phyloP scores from a whole-genome alignment of 2,797 vertebrate species.

The Pogonophryne albipinna region DNA sequence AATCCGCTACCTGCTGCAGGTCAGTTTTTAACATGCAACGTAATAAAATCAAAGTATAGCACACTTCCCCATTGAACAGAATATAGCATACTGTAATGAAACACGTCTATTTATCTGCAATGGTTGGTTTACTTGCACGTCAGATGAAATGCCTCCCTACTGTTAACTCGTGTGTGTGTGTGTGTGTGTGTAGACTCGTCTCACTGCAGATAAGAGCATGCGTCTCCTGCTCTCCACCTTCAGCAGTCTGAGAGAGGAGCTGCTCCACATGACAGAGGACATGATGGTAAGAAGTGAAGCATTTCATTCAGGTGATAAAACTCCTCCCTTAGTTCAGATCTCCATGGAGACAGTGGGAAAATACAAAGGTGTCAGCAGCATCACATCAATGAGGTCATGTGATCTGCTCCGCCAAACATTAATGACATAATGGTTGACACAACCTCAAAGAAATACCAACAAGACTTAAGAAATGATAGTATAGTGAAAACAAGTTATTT shows the following conservation, averaged over 20 bases:
- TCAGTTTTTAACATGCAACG: constrained; percentile 53
- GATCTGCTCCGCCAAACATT: background rate
- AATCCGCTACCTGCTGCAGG: constrained; percentile 97
- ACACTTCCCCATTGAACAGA: background rate
- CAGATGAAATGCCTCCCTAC: background rate
- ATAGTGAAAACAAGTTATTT: background rate
- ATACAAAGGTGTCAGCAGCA: background rate
- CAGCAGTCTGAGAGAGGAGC: constrained; percentile 92
- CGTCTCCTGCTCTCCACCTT: constrained; percentile 94
- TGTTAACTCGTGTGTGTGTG: background rate
- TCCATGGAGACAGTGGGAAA: too few relatives aligned
- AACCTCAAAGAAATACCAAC: background rate
- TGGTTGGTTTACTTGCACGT: too few relatives aligned
- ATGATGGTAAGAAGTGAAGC: constrained; percentile 82
- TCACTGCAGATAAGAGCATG: constrained; percentile 93
- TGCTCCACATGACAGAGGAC: constrained; percentile 93
- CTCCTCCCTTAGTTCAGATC: background rate
- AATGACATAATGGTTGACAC: background rate
- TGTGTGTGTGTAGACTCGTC: constrained; percentile 83
- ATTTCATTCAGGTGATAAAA: background rate
- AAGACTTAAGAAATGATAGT: too few relatives aligned
- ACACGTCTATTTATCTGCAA: background rate
- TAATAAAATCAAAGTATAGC: background rate
- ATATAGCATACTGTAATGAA: background rate
- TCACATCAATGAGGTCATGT: background rate